Base-by-base conservation (phyloP, 2,888 invertebrate species). In the Pycnomerus fuliginosus region DNA sequence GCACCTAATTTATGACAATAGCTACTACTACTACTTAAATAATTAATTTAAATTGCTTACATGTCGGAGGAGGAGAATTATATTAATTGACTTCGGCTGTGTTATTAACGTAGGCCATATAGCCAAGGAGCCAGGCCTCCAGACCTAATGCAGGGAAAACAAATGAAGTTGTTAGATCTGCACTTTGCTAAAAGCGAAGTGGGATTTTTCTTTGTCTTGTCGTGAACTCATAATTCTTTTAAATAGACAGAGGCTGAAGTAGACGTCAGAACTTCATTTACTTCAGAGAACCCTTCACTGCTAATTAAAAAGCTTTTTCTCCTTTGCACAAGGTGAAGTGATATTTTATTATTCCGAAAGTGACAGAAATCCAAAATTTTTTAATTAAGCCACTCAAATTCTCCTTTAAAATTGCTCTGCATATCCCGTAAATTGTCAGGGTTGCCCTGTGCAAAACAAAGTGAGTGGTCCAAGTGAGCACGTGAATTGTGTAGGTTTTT, bases 91-190 rank as follows among this genome's bases (percentile, higher is more conserved):
- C 20, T 8, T 8, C 20, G 20, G 20, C 20, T 20, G 5, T 20
- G 5, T 20, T 20, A 20, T 20, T 20, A 20, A 20, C 5, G 20
- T 5, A 20, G 20, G 20, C 20, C 20, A 20, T 20, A 20, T 20
- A 5, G 20, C 20, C 20, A 20, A 4, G 20, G 20, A 4, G 20
- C 5, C 4, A 8, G 8, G 20, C 20, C 8, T 20, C 8, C 8
- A 8, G 44, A 52, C 43, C 50, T 53, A 53, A 56, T 50, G 52
- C 48, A 33, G 45, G 41, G 39, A 46, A 48, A 53, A 52, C 48
- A 48, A 54, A 54, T 56, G 53, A 48, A 52, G 49, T 47, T 45
- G 50, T 44, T 46, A 34, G 52, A 33, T 47, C 29, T 38, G 48
- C 42, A 44, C 46, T 50, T 43, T 25, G 32, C 42, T 13, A 12